phyloP scores from a whole-genome alignment of 2,888 invertebrate species.

The Pseudococcus viburni region DNA sequence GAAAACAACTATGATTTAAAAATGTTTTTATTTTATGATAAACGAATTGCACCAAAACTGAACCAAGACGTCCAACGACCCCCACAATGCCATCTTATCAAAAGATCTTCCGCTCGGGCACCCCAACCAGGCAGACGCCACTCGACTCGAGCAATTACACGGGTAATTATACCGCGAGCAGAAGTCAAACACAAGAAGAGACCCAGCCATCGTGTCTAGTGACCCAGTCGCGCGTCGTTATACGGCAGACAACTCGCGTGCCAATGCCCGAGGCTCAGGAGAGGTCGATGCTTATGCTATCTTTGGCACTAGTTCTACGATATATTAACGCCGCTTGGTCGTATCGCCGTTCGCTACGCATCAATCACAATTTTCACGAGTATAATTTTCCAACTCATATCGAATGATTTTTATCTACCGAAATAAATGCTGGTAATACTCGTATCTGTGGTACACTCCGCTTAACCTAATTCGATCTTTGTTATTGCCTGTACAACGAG shows the following conservation, averaged over 20 bases:
- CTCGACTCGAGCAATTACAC: background rate
- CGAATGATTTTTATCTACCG: constrained; percentile 42
- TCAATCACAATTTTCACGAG: constrained; percentile 51
- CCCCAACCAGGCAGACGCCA: background rate
- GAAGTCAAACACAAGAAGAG: background rate
- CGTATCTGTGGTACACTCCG: background rate
- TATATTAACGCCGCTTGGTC: constrained; percentile 57
- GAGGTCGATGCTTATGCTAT: constrained; percentile 60
- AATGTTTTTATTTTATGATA: no score
- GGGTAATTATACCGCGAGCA: constrained; percentile 25
- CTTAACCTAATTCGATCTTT: constrained; percentile 31
- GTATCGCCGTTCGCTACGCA: constrained; percentile 29
- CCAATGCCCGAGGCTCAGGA: constrained; percentile 62
- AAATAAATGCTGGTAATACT: constrained; percentile 11
- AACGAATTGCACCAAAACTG: no score
- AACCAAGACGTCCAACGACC: no score
- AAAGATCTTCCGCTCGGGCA: background rate
- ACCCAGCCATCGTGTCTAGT: constrained; percentile 57
- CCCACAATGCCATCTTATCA: no score
- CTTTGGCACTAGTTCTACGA: constrained; percentile 61
- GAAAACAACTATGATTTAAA: no score
- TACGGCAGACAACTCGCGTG: constrained; percentile 60
- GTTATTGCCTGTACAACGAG: background rate
- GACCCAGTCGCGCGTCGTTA: constrained; percentile 62
- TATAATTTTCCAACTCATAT: background rate